phyloP scores from a whole-genome alignment of 2,888 invertebrate genomes.

The Gandaritis pyraliata region DNA sequence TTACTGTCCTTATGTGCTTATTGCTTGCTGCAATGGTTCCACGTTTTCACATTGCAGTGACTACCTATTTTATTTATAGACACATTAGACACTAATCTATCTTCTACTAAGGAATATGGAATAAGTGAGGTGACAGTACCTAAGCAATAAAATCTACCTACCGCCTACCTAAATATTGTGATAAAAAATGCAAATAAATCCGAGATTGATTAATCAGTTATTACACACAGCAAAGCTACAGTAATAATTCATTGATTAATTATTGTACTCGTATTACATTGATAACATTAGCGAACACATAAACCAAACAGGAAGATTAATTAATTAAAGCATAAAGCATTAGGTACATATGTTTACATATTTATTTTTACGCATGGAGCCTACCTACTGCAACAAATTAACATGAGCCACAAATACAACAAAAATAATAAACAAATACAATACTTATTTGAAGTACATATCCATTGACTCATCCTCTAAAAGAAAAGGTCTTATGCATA shows the following conservation, averaged over 20 bases:
- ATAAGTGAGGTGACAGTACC: too few relatives aligned
- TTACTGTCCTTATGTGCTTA: slow-evolving; percentile 4
- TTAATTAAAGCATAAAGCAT: background rate
- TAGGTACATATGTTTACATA: too few relatives aligned
- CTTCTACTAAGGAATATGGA: background rate
- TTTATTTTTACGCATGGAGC: too few relatives aligned
- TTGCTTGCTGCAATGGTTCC: slow-evolving; percentile 19
- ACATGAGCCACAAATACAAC: too few relatives aligned
- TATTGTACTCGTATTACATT: slow-evolving; percentile 2
- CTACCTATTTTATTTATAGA: too few relatives aligned
- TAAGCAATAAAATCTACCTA: too few relatives aligned
- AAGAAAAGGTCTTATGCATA: too few relatives aligned
- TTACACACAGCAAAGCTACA: background rate
- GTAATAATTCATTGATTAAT: background rate
- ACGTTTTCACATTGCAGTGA: slow-evolving; percentile 3
- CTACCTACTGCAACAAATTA: too few relatives aligned
- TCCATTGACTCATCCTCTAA: too few relatives aligned
- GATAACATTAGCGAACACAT: background rate
- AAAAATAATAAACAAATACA: too few relatives aligned
- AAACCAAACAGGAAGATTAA: background rate
- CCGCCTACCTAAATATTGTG: background rate
- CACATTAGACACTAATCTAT: too few relatives aligned
- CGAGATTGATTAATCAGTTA: background rate
- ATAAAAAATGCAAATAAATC: background rate
- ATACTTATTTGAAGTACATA: too few relatives aligned